Evolutionary conservation across 2,797 vertebrate genomes (phyloP).

Genomic region (Serranus cabrilla): DNA sequence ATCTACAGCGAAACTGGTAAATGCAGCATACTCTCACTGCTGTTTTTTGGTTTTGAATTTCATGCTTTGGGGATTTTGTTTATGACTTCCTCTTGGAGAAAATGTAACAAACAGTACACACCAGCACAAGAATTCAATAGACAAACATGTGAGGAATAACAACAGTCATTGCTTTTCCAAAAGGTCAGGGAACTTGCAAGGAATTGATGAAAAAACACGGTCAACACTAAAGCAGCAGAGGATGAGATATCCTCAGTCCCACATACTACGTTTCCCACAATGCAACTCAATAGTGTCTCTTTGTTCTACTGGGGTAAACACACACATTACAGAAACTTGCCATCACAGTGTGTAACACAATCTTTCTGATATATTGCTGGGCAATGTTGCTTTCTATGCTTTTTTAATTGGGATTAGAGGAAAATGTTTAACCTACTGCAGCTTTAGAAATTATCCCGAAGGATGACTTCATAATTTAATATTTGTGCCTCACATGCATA

Average conservation of each 20-base stretch:
- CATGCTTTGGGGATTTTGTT: neutral
- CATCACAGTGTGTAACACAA: neutral
- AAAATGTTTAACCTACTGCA: neutral
- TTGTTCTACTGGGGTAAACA: neutral
- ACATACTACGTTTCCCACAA: neutral
- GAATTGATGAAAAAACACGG: neutral
- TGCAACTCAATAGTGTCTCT: neutral
- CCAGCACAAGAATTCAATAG: neutral
- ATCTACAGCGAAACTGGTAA: neutral
- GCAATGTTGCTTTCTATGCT: no score
- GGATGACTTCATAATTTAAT: neutral
- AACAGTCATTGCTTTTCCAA: neutral
- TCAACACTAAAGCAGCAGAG: neutral
- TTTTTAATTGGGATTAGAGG: no score
- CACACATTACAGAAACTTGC: neutral
- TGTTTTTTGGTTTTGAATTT: neutral
- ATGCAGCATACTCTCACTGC: neutral
- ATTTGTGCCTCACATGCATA: neutral
- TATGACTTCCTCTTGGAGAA: neutral
- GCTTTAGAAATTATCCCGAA: neutral
- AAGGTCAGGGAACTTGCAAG: fast-evolving
- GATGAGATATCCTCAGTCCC: neutral
- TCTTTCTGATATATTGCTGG: neutral
- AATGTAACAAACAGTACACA: neutral
- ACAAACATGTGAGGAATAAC: neutral